These are phyloP conservation scores for Cyclophora punctaria DNA, from an alignment of 2,888 invertebrate species.

Conservation along the genomic window DNA sequence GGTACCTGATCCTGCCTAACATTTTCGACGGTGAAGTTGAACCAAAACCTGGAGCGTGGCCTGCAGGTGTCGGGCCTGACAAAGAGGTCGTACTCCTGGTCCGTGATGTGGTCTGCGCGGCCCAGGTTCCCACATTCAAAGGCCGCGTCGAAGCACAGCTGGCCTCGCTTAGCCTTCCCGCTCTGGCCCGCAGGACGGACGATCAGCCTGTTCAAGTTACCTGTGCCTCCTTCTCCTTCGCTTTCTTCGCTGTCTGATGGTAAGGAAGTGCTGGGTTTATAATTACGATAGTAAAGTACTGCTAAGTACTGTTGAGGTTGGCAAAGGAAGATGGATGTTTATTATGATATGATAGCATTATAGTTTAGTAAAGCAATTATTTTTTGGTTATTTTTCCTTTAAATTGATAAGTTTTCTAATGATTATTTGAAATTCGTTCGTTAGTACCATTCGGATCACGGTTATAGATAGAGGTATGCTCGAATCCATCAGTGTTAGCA, in stretches of 20 bases:
- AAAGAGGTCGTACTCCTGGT: constrained; percentile 96
- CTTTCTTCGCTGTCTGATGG: constrained; percentile 89
- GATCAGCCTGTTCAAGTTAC: constrained; percentile 91
- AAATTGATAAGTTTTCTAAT: no score
- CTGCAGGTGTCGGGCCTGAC: constrained; percentile 97
- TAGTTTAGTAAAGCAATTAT: no score
- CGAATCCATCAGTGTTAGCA: constrained; percentile 50
- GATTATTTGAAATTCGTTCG: no score
- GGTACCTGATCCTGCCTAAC: constrained; percentile 91
- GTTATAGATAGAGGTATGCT: constrained; percentile 80
- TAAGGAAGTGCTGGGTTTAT: no score
- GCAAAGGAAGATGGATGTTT: no score
- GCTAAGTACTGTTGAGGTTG: no score
- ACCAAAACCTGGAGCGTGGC: constrained; percentile 95
- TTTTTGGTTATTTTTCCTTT: no score
- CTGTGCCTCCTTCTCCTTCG: constrained; percentile 93
- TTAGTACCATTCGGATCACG: constrained; percentile 68
- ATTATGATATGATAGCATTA: no score
- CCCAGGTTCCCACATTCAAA: constrained; percentile 98
- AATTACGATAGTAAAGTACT: no score
- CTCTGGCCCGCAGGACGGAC: constrained; percentile 93
- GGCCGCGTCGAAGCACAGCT: constrained; percentile 96
- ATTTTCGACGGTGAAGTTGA: constrained; percentile 98
- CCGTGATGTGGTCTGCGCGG: constrained; percentile 93
- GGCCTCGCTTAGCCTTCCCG: constrained; percentile 96